phyloP scores from a whole-genome alignment of 2,113 vertebrate species.

The Gymnobelideus leadbeateri region DNA sequence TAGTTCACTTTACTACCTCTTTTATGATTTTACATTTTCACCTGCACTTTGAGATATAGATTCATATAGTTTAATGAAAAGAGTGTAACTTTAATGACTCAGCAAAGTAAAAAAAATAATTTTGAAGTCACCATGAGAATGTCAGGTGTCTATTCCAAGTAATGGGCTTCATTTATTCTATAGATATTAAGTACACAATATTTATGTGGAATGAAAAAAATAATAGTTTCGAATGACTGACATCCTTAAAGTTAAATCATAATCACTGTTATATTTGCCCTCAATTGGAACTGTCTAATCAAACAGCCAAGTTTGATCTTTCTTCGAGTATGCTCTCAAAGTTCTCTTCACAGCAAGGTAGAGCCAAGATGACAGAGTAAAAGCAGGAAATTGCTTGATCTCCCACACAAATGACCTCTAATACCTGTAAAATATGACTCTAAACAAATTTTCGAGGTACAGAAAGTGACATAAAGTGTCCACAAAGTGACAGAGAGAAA shows the following conservation, averaged over 20 bases:
- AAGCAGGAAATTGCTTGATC: too few species aligned
- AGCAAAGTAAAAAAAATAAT: not conserved
- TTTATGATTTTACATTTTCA: not conserved
- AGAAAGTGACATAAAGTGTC: too few species aligned
- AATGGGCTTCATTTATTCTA: not conserved
- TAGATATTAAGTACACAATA: not conserved
- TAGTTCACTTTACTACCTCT: not conserved
- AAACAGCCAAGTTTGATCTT: not conserved
- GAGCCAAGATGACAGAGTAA: not conserved
- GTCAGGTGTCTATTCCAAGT: not conserved
- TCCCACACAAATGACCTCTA: too few species aligned
- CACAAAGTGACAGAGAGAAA: too few species aligned
- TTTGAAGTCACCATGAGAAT: not conserved
- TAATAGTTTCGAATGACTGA: not conserved
- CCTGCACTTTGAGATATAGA: not conserved
- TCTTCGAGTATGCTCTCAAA: not conserved
- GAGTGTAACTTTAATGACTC: not conserved
- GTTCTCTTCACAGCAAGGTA: not conserved
- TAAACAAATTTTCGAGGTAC: too few species aligned
- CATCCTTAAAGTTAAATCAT: not conserved
- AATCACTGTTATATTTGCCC: not conserved
- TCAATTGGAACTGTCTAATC: not conserved
- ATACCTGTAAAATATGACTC: too few species aligned
- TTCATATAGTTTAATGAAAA: not conserved
- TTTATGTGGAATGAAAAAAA: not conserved